Evolutionary conservation across 2,113 vertebrate genomes (phyloP).

Genomic region (Caranx melampygus): DNA sequence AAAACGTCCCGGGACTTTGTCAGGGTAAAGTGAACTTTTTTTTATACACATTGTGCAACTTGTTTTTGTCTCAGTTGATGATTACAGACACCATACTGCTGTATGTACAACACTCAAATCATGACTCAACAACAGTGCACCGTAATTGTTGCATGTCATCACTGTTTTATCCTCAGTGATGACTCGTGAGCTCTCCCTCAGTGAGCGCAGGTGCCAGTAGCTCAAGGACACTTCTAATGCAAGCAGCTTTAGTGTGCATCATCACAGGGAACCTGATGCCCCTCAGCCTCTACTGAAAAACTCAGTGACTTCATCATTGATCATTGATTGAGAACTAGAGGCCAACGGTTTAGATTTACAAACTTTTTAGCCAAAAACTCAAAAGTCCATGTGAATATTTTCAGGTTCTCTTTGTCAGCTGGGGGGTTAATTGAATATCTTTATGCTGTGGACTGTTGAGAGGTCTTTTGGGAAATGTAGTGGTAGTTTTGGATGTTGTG

Average conservation of each 20-base stretch:
- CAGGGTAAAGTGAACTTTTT: constrained; percentile 87
- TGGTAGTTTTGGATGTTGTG: too few relatives aligned
- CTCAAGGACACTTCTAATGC: background rate
- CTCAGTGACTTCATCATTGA: background rate
- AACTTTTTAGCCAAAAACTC: too few relatives aligned
- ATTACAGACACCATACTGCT: background rate
- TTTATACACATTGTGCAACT: background rate
- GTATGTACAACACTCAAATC: background rate
- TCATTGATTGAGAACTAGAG: background rate
- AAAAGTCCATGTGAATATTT: too few relatives aligned
- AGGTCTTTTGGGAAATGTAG: too few relatives aligned
- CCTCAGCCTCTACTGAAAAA: background rate
- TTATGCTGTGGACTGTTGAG: too few relatives aligned
- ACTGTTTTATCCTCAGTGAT: background rate
- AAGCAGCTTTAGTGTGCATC: background rate
- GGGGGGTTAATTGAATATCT: too few relatives aligned
- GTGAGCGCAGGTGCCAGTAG: background rate
- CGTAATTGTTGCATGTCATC: background rate
- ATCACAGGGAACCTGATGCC: background rate
- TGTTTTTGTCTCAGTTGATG: background rate
- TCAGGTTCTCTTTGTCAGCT: too few relatives aligned
- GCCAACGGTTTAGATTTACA: too few relatives aligned
- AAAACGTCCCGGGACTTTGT: constrained; percentile 98
- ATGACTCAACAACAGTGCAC: constrained; percentile 3
- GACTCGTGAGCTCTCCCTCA: constrained; percentile 1